Percentiles rank a stretch among this genome's conserved stretches.
Evolutionary conservation across 2,113 vertebrate species (phyloP).

Genomic region (Barnardius zonarius): DNA sequence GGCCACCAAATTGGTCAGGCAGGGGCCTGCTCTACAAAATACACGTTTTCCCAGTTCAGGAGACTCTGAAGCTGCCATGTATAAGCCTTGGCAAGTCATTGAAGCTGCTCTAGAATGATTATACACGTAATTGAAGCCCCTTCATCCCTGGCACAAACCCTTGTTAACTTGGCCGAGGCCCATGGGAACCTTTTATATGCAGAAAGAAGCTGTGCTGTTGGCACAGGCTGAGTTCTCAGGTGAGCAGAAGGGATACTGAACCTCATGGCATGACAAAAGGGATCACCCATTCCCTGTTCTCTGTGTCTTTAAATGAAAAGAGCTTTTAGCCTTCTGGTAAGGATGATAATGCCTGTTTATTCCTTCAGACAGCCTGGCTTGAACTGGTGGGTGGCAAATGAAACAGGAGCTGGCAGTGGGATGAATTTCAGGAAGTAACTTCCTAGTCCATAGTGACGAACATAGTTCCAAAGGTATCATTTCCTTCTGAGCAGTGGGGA

Average conservation of each 20-base stretch:
- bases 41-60: not conserved
- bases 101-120: not conserved
- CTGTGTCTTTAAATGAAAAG: not conserved
- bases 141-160: not conserved
- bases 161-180: not conserved
- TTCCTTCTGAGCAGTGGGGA: not conserved
- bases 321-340: not conserved
- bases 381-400: not conserved
- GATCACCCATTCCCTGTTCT: not conserved
- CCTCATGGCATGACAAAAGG: rapidly evolving
- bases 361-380: not conserved
- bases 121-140: not conserved
- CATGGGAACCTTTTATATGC: not conserved
- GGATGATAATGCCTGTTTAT: not conserved
- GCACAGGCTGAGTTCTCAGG: not conserved
- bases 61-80: not conserved
- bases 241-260: not conserved
- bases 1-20: no score
- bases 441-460: not conserved
- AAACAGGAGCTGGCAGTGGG: not conserved
- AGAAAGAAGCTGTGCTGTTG: not conserved
- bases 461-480: not conserved
- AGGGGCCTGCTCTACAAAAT: not conserved
- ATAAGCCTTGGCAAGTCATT: not conserved
- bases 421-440: not conserved